phyloP scores from a whole-genome alignment of 2,797 vertebrate genomes.

The Diceros bicornis region DNA sequence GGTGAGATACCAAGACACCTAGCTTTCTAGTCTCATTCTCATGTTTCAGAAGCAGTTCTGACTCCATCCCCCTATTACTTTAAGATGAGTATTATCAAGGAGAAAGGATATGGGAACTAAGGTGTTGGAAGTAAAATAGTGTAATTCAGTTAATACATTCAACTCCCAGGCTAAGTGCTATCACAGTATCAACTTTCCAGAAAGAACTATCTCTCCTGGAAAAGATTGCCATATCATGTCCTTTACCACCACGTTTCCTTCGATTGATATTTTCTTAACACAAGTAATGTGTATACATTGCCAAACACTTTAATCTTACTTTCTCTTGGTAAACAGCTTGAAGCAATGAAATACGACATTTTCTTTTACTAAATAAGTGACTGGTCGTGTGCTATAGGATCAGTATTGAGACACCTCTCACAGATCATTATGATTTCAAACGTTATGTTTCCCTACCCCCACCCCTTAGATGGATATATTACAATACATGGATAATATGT shows the following conservation, averaged over 20 bases:
- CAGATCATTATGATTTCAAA: slow-evolving; percentile 39
- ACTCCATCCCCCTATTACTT: not conserved
- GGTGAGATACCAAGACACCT: not conserved
- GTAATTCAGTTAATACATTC: slow-evolving; percentile 21
- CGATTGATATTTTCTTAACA: not conserved
- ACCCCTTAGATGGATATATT: not conserved
- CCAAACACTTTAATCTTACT: slow-evolving; percentile 41
- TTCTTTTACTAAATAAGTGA: slow-evolving; percentile 41
- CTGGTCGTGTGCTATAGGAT: not conserved
- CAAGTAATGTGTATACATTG: not conserved
- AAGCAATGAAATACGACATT: slow-evolving; percentile 46
- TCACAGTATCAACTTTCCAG: not conserved
- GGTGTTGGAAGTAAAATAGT: not conserved
- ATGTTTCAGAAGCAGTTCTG: not conserved
- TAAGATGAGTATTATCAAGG: not conserved
- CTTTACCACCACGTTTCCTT: slow-evolving; percentile 12
- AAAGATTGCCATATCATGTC: not conserved
- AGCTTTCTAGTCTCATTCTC: not conserved
- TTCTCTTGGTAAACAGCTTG: slow-evolving; percentile 21
- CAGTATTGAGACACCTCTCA: not conserved
- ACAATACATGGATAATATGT: not conserved
- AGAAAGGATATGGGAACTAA: not conserved
- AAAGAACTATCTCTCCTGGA: slow-evolving; percentile 12
- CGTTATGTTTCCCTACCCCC: not conserved
- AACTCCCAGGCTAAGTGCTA: not conserved